Percentiles rank a stretch among this genome's conserved stretches.
These are phyloP conservation scores for Magallana nippona DNA, from an alignment of 2,888 invertebrate genomes.

Conservation along the genomic window DNA sequence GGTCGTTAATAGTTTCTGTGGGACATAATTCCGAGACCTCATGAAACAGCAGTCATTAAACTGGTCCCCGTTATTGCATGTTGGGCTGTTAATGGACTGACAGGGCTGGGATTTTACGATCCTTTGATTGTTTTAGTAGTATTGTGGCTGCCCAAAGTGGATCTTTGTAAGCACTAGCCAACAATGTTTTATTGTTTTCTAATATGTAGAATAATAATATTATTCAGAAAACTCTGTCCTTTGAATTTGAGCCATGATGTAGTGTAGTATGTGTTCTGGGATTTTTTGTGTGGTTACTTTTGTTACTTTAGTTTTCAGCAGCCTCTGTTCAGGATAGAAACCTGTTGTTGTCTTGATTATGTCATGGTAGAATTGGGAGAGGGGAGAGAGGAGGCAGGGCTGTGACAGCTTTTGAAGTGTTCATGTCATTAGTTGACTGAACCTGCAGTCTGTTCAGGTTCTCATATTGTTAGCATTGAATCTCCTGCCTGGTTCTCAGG, in stretches of 20 bases:
- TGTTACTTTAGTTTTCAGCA: no score
- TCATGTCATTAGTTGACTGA: no score
- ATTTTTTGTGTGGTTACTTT: no score
- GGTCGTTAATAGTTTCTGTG: not conserved
- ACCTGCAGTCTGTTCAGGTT: not conserved
- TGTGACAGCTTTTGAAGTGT: no score
- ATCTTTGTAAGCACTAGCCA: not conserved
- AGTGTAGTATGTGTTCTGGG: no score
- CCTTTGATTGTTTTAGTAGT: conserved; percentile 5
- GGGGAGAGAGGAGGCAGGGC: no score
- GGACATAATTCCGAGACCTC: not conserved
- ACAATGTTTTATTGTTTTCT: not conserved
- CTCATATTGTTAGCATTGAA: not conserved
- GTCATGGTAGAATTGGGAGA: no score
- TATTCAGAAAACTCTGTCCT: no score
- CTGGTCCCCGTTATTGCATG: not conserved
- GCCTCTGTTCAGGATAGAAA: no score
- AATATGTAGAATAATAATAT: not conserved
- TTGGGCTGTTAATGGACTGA: not conserved
- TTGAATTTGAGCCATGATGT: no score
- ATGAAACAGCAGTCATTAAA: not conserved
- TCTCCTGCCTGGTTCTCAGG: not conserved
- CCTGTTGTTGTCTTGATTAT: no score
- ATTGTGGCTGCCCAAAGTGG: conserved; percentile 7
- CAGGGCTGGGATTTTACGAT: not conserved